Conservation (phyloP, 2,113 vertebrate genomes). For the Psophia crepitans region DNA sequence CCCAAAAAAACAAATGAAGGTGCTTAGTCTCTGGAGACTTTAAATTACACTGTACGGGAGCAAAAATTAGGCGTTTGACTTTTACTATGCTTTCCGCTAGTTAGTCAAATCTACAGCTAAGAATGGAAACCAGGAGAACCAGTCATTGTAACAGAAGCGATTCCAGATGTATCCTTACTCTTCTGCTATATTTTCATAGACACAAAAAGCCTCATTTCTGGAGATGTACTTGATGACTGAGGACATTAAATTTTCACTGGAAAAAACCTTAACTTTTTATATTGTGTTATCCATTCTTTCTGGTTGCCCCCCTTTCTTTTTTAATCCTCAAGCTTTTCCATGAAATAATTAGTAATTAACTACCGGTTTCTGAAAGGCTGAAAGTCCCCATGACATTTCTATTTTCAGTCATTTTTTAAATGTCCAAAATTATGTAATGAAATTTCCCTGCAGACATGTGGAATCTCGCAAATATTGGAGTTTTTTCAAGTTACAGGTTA, state of each 20-base stretch:
- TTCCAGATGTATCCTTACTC: neutral
- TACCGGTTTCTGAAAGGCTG: neutral
- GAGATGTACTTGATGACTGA: neutral
- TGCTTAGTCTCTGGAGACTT: neutral
- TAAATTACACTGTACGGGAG: neutral
- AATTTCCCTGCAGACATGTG: neutral
- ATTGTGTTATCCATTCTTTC: neutral
- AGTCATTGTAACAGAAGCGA: neutral
- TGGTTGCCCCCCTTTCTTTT: neutral
- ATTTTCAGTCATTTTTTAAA: neutral
- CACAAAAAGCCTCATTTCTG: neutral
- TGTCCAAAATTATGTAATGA: neutral
- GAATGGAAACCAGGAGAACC: neutral
- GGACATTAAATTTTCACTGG: neutral
- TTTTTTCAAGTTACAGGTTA: neutral
- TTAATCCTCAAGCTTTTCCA: neutral
- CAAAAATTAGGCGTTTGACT: neutral
- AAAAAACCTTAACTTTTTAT: neutral
- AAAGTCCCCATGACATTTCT: neutral
- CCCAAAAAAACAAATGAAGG: neutral
- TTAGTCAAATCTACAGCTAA: neutral
- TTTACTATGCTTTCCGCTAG: neutral
- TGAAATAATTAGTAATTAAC: neutral
- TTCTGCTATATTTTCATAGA: neutral
- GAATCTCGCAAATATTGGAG: neutral